Conservation (phyloP, 64 coral and sea anemone species). For the Dendronephthya gigantea region DNA sequence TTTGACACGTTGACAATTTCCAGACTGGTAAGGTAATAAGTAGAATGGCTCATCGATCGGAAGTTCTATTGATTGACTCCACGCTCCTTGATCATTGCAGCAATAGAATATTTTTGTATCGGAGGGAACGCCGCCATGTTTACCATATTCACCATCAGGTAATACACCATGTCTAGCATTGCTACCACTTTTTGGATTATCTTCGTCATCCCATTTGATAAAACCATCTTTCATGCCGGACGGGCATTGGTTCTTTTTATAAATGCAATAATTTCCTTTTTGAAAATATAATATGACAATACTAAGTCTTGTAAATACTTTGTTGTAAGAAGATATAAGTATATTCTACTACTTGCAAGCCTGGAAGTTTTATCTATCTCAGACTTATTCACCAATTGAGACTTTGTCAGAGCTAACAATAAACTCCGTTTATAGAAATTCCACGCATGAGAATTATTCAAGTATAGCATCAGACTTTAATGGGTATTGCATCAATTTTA, state of each 20-base stretch:
- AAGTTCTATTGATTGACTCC: not conserved
- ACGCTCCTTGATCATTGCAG: not conserved
- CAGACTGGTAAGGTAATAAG: not conserved
- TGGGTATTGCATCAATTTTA: no score
- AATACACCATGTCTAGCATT: not conserved
- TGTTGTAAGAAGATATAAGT: no score
- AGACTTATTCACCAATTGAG: no score
- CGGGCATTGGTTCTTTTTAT: not conserved
- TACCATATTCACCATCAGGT: not conserved
- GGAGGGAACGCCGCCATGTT: no score
- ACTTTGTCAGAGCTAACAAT: no score
- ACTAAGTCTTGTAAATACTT: no score
- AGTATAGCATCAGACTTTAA: no score
- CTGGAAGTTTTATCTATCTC: no score
- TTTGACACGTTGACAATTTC: not conserved
- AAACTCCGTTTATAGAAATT: no score
- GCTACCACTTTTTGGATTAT: not conserved
- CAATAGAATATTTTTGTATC: constrained; percentile 1
- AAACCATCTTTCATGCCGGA: not conserved
- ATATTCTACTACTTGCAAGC: no score
- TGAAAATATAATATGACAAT: not conserved
- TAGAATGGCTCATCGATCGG: not conserved
- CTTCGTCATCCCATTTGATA: not conserved
- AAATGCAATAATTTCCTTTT: not conserved
- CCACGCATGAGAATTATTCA: no score